A percentile compares a stretch with the other conserved stretches of the same genome.
phyloP scores from a whole-genome alignment of 2,113 vertebrate species.

The Bos indicus region DNA sequence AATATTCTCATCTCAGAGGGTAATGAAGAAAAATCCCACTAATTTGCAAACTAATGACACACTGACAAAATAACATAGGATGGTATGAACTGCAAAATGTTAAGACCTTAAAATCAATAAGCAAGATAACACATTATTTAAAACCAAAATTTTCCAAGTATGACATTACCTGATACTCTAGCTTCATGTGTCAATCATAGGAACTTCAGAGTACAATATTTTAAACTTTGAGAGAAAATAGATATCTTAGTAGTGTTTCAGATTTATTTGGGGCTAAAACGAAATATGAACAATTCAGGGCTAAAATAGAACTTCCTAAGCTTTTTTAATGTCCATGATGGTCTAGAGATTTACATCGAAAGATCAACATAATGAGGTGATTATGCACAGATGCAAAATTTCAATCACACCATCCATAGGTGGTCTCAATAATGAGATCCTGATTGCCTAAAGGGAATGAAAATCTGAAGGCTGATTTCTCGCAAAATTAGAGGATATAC shows the following conservation, averaged over 20 bases:
- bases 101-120: background rate
- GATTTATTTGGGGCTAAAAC: background rate
- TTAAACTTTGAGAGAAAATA: background rate
- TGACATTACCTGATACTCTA: background rate
- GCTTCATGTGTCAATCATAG: background rate
- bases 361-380: constrained; percentile 66
- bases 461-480: constrained; percentile 4
- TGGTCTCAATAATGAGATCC: constrained; percentile 60
- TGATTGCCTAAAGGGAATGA: constrained; percentile 27
- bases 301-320: background rate
- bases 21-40: background rate
- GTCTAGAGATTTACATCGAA: constrained; percentile 56
- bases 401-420: constrained; percentile 57
- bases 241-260: background rate
- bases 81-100: background rate
- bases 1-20: background rate
- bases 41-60: background rate
- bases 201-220: background rate
- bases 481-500: constrained; percentile 32
- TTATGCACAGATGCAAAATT: constrained; percentile 62
- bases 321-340: constrained; percentile 30
- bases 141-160: background rate
- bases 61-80: background rate
- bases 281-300: background rate
- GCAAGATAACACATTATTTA: background rate